Evolutionary conservation across 1,140 invertebrate species (phyloP).

Genomic region (Polypedilum vanderplanki): DNA sequence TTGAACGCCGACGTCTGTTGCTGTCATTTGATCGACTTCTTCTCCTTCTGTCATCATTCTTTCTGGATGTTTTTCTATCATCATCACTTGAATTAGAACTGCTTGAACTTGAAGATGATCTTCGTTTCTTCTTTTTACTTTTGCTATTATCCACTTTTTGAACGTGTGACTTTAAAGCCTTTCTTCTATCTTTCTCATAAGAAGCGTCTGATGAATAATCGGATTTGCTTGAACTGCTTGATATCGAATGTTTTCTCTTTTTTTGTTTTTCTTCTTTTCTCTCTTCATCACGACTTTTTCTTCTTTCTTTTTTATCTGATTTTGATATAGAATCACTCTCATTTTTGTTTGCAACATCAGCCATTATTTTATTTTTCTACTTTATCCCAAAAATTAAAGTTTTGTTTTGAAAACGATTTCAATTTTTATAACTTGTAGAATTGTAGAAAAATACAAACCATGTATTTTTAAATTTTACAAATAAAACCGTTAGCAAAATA

Average conservation of each 20-base stretch:
- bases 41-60: neutral
- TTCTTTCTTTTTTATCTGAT: neutral
- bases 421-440: neutral
- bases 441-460: neutral
- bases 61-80: neutral
- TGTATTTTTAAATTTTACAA: too few species aligned
- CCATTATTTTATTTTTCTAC: neutral
- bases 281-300: neutral
- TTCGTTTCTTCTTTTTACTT: neutral
- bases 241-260: neutral
- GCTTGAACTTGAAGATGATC: neutral
- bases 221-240: neutral
- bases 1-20: neutral
- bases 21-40: neutral
- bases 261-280: slow-evolving; percentile 5
- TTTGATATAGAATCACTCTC: neutral
- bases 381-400: neutral
- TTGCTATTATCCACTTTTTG: neutral
- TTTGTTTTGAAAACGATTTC: slow-evolving; percentile 1
- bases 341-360: neutral
- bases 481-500: too few species aligned
- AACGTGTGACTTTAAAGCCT: neutral
- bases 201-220: slow-evolving; percentile 14
- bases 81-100: neutral
- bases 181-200: neutral